Percentiles rank a stretch among this genome's conserved stretches.
Evolutionary conservation across 2,797 vertebrate species (phyloP).

Genomic region (Eupleurogrammus muticus): DNA sequence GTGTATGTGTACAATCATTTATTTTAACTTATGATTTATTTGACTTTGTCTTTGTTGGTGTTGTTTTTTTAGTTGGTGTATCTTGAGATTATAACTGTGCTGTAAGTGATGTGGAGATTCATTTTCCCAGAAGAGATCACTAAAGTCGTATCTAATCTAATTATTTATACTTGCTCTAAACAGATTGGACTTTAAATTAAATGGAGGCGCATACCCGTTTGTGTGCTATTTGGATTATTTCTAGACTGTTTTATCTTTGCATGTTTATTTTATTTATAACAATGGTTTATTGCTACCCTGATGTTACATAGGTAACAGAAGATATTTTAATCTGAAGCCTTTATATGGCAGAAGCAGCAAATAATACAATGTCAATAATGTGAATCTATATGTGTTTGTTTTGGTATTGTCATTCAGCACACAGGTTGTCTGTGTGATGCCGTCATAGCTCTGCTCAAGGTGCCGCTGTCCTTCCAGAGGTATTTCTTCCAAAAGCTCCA

Average conservation of each 20-base stretch:
- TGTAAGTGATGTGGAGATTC: no score
- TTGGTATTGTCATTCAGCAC: slow-evolving; percentile 83
- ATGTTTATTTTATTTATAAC: background rate
- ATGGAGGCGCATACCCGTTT: background rate
- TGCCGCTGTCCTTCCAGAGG: slow-evolving; percentile 96
- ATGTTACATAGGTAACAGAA: no score
- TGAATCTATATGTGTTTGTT: slow-evolving; percentile 1
- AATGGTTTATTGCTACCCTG: background rate
- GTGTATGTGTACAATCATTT: no score
- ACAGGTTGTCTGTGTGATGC: slow-evolving; percentile 96
- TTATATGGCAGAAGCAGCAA: background rate
- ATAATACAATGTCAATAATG: background rate
- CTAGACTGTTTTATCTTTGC: background rate
- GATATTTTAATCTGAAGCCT: no score
- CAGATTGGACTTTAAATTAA: background rate
- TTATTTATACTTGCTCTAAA: background rate
- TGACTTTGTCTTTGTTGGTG: no score
- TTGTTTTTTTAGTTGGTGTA: no score
- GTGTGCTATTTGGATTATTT: background rate
- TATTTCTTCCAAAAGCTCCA: slow-evolving; percentile 99
- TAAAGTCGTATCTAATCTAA: no score
- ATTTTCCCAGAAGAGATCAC: no score
- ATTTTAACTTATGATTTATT: no score
- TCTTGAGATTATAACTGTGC: no score
- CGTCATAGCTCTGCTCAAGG: slow-evolving; percentile 94